These are phyloP conservation scores for Scalopus aquaticus DNA, from an alignment of 2,113 vertebrate genomes.

Conservation along the genomic window DNA sequence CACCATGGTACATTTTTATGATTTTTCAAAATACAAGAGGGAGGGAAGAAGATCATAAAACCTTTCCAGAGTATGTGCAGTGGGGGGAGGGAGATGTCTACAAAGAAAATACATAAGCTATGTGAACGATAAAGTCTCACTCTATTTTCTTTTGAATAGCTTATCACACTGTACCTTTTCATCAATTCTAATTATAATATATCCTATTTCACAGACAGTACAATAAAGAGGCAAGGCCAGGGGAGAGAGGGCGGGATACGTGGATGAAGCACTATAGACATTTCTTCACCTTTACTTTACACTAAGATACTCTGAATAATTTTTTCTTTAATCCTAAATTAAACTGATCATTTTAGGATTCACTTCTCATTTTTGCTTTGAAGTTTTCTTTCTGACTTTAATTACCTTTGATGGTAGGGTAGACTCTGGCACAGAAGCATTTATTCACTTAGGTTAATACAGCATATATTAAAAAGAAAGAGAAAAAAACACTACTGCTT, in stretches of 20 bases:
- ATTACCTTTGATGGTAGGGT: conserved; percentile 84
- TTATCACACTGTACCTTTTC: not conserved
- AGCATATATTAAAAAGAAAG: conserved; percentile 81
- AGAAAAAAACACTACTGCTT: conserved; percentile 72
- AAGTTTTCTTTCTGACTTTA: conserved; percentile 83
- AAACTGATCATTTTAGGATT: conserved; percentile 70
- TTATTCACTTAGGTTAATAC: conserved; percentile 81
- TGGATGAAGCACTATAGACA: not conserved
- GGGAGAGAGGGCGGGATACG: not conserved
- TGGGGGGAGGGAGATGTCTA: not conserved
- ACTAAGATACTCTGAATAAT: conserved; percentile 54
- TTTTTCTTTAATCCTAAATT: conserved; percentile 75
- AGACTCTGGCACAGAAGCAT: conserved; percentile 69
- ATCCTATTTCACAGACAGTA: not conserved
- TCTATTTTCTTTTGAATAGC: conserved; percentile 44
- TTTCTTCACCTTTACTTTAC: conserved; percentile 58
- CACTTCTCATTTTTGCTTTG: conserved; percentile 82
- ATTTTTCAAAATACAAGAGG: not conserved
- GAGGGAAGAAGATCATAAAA: not conserved
- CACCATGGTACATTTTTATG: not conserved
- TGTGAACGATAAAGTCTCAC: not conserved
- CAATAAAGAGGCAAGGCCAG: conserved; percentile 1
- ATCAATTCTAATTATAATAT: conserved; percentile 37
- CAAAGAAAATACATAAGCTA: not conserved
- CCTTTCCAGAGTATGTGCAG: not conserved